A percentile compares a stretch with the other conserved stretches of the same genome.
phyloP scores from a whole-genome alignment of 64 coral and sea anemone genomes.

The Montipora cactus region DNA sequence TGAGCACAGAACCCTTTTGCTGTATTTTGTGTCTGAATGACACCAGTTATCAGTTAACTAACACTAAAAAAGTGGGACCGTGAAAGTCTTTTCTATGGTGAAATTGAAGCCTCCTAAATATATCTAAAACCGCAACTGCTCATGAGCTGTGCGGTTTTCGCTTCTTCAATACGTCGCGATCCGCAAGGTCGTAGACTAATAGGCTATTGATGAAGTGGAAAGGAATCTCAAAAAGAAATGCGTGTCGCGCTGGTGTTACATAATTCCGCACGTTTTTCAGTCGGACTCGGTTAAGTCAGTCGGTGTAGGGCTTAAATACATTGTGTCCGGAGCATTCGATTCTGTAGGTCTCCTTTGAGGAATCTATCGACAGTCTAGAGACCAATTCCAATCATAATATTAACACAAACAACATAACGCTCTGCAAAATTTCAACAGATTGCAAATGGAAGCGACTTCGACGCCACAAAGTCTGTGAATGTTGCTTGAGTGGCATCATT shows the following conservation, averaged over 20 bases:
- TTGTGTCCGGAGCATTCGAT: background rate
- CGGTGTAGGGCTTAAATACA: background rate
- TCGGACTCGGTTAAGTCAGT: background rate
- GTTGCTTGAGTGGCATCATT: constrained; percentile 13
- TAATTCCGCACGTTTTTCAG: background rate
- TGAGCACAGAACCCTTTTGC: too few relatives aligned
- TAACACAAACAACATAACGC: constrained; percentile 42
- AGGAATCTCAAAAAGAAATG: background rate
- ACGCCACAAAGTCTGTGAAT: constrained; percentile 42
- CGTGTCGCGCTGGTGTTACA: background rate
- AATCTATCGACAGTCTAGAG: constrained; percentile 5
- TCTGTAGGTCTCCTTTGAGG: background rate
- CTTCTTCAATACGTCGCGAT: background rate
- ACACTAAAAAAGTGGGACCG: too few relatives aligned
- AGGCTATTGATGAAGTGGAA: background rate
- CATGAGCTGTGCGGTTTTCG: background rate
- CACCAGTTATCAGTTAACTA: too few relatives aligned
- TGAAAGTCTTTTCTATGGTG: too few relatives aligned
- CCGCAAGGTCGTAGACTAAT: background rate
- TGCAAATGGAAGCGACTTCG: constrained; percentile 20
- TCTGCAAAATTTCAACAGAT: constrained; percentile 29
- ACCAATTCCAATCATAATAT: constrained; percentile 48
- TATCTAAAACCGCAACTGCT: too few relatives aligned
- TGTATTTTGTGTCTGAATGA: too few relatives aligned
- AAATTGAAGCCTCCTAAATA: too few relatives aligned